phyloP scores from a whole-genome alignment of 2,888 invertebrate species.

The Willowsia nigromaculata region DNA sequence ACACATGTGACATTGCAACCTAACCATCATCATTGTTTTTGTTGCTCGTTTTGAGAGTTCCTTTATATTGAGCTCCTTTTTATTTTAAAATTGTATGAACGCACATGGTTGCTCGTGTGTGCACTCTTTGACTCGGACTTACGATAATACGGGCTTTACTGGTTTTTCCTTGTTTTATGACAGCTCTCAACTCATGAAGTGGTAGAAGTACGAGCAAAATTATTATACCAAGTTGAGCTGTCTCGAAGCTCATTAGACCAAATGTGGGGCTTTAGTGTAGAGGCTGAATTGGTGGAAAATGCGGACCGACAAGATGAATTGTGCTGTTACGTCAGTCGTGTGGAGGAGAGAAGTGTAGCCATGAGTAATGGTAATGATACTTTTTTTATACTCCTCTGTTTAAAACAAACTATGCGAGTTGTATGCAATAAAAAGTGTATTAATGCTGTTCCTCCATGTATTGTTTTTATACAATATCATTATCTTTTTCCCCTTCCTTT shows the following conservation, averaged over 20 bases:
- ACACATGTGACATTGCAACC: neutral
- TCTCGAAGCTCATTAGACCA: constrained; percentile 93
- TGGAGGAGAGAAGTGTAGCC: constrained; percentile 96
- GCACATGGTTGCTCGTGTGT: neutral
- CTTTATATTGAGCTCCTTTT: neutral
- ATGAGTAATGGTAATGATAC: constrained; percentile 91
- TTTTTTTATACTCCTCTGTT: constrained; percentile 26
- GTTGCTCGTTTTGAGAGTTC: neutral
- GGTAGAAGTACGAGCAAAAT: constrained; percentile 97
- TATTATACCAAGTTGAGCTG: constrained; percentile 96
- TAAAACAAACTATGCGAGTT: neutral
- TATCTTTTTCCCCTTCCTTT: neutral
- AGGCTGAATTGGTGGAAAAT: constrained; percentile 97
- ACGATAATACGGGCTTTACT: constrained; percentile 67
- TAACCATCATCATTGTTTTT: neutral
- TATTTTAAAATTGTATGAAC: neutral
- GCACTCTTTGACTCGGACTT: constrained; percentile 18
- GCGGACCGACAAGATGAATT: constrained; percentile 97
- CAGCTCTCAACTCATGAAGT: constrained; percentile 96
- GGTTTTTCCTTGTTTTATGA: constrained; percentile 79
- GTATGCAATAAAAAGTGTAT: constrained; percentile 33
- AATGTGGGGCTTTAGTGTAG: constrained; percentile 99
- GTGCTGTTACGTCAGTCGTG: constrained; percentile 97
- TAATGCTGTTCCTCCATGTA: neutral
- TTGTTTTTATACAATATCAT: neutral